Conservation (phyloP, 2,113 vertebrate genomes). For the Ovibos moschatus region DNA sequence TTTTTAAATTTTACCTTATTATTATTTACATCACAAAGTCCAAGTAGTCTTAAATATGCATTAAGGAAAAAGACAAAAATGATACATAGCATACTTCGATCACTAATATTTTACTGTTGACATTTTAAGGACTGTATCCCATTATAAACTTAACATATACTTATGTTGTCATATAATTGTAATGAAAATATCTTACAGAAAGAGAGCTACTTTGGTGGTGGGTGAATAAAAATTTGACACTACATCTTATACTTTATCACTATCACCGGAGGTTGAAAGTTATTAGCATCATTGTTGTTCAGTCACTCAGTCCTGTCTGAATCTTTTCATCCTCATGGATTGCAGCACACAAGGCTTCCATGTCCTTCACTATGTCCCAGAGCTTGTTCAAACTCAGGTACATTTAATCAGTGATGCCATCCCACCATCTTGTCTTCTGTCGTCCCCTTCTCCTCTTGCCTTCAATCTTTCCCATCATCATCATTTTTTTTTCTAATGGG, state of each 20-base stretch:
- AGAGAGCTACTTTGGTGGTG: neutral
- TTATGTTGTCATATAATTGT: neutral
- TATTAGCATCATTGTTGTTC: neutral
- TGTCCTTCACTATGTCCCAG: neutral
- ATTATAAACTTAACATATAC: neutral
- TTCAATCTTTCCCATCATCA: neutral
- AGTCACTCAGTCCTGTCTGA: neutral
- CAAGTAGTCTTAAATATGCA: neutral
- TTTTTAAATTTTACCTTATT: neutral
- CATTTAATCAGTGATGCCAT: neutral
- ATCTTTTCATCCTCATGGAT: neutral
- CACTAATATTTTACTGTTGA: neutral
- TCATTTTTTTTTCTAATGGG: neutral
- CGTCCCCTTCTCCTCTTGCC: fast-evolving
- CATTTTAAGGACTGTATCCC: neutral
- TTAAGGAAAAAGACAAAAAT: neutral
- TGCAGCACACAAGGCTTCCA: neutral
- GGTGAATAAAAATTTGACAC: neutral
- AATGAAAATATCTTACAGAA: neutral
- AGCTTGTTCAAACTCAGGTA: neutral
- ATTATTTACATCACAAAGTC: neutral
- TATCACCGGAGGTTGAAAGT: neutral
- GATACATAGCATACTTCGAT: fast-evolving
- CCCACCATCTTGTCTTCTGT: neutral
- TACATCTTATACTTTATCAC: neutral